These are phyloP conservation scores for Cynopterus sphinx DNA, from an alignment of 2,797 vertebrate genomes.

Conservation along the genomic window DNA sequence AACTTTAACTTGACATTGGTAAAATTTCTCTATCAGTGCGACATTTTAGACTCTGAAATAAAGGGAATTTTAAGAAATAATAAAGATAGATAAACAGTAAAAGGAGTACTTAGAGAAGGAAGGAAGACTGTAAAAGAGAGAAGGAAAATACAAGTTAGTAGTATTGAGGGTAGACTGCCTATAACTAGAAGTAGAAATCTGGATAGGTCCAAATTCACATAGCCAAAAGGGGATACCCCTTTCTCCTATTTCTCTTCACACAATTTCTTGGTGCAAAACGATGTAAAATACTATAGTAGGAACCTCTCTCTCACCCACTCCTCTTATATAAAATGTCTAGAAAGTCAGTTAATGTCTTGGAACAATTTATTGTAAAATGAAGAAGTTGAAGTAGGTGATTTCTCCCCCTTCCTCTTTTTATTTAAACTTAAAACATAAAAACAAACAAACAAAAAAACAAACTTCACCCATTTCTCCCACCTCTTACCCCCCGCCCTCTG, in stretches of 20 bases:
- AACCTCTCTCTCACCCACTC: background rate
- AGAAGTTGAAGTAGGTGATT: background rate
- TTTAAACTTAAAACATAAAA: background rate
- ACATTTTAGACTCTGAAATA: background rate
- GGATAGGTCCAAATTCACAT: background rate
- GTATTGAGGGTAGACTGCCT: background rate
- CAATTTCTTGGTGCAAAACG: background rate
- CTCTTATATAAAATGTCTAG: background rate
- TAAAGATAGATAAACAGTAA: background rate
- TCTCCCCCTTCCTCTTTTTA: background rate
- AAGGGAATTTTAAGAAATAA: conserved; percentile 4
- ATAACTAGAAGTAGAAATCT: background rate
- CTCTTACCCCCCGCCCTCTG: background rate
- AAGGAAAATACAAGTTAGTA: background rate
- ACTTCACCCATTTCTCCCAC: background rate
- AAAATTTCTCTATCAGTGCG: background rate
- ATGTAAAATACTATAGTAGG: background rate
- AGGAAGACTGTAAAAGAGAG: background rate
- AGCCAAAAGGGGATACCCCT: background rate
- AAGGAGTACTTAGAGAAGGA: background rate
- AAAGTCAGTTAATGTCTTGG: background rate
- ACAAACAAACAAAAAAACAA: background rate
- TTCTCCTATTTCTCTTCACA: background rate
- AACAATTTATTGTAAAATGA: conserved; percentile 10
- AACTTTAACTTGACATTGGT: background rate